A percentile compares a stretch with the other conserved stretches of the same genome.
Conservation (phyloP, 2,113 vertebrate species). For the Anarrhichthys ocellatus region DNA sequence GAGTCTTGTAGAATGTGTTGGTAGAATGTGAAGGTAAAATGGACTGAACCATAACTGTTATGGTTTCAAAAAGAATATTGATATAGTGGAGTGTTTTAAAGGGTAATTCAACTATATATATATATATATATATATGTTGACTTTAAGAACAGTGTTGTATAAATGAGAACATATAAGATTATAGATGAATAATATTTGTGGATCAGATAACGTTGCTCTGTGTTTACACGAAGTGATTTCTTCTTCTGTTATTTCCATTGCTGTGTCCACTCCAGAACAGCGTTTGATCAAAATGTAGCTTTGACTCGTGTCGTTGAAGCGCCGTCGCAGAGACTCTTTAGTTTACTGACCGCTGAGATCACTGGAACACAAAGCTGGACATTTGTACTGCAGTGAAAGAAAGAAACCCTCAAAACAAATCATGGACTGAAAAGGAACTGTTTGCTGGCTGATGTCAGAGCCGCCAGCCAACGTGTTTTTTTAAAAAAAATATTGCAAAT, state of each 20-base stretch:
- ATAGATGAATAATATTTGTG: conserved; percentile 45
- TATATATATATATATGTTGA: conserved; percentile 14
- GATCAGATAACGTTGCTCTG: conserved; percentile 50
- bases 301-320: conserved; percentile 49
- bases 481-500: conserved; percentile 61
- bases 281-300: conserved; percentile 60
- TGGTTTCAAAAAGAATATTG: conserved; percentile 46
- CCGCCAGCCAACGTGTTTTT: conserved; percentile 56
- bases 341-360: conserved; percentile 49
- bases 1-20: conserved; percentile 63
- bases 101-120: conserved; percentile 6
- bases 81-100: conserved; percentile 60
- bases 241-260: conserved; percentile 54
- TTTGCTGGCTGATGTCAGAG: conserved; percentile 67
- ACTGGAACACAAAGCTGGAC: conserved; percentile 30
- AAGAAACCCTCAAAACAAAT: conserved; percentile 5
- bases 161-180: conserved; percentile 35
- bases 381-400: conserved; percentile 24
- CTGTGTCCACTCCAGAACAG: conserved; percentile 51
- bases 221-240: conserved; percentile 62
- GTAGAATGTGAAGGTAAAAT: conserved; percentile 19
- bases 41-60: conserved; percentile 45
- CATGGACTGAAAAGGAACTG: conserved; percentile 30
- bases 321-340: conserved; percentile 18
- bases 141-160: conserved; percentile 59